Percentiles rank a stretch among this genome's conserved stretches.
Conservation (phyloP, 2,797 vertebrate species). For the Vipera latastei region DNA sequence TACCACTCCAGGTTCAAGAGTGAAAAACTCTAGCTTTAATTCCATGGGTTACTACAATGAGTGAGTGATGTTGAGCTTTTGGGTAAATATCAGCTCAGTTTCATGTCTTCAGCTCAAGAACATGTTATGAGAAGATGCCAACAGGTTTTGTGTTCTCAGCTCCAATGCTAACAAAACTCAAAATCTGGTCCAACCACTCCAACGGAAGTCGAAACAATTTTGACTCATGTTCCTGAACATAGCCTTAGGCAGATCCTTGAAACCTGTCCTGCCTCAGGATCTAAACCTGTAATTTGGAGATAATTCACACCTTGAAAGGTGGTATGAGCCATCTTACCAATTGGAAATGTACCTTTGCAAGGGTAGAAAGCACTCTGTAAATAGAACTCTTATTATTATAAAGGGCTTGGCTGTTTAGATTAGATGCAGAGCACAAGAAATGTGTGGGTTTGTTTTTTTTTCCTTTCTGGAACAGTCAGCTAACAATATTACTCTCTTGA, state of each 20-base stretch:
- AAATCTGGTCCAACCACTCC: constrained; percentile 42
- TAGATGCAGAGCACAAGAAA: constrained; percentile 9
- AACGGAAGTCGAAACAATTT: constrained; percentile 55
- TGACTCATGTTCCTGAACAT: constrained; percentile 53
- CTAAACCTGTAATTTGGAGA: constrained; percentile 36
- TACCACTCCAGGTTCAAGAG: not conserved
- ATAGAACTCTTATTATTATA: rapidly evolving
- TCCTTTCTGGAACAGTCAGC: constrained; percentile 8
- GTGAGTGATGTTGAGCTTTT: not conserved
- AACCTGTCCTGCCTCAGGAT: constrained; percentile 35
- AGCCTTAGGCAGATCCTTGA: constrained; percentile 15
- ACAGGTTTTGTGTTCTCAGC: constrained; percentile 42
- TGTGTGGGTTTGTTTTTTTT: too few relatives aligned
- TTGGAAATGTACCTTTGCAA: not conserved
- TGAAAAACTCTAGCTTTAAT: not conserved
- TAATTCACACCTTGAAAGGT: constrained; percentile 22
- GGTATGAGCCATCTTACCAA: not conserved
- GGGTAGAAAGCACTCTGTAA: not conserved
- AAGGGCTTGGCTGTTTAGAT: constrained; percentile 24
- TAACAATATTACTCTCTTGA: constrained; percentile 17
- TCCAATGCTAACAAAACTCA: constrained; percentile 22
- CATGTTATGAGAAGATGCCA: constrained; percentile 44
- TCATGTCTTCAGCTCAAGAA: not conserved
- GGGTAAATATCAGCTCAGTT: not conserved
- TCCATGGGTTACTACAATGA: not conserved